Percentiles rank a stretch among this genome's conserved stretches.
Conservation (phyloP, 2,888 invertebrate species). For the Drosophila pseudotakahashii region DNA sequence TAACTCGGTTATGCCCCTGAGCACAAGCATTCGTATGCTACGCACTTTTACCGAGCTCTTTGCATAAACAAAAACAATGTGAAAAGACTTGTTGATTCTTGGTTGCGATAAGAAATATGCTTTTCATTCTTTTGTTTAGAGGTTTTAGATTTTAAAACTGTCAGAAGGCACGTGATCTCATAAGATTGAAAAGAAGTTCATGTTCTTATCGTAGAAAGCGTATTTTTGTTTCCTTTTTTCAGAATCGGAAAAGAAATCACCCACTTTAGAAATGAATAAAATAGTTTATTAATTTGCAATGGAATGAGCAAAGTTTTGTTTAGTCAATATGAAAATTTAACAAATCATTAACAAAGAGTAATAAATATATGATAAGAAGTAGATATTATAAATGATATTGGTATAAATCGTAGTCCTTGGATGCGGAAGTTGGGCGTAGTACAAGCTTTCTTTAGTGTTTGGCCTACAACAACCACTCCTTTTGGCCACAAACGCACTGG, state of each 20-base stretch:
- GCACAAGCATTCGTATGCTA: slow-evolving; percentile 8
- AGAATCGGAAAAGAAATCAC: not conserved
- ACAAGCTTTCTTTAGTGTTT: not conserved
- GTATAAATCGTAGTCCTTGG: not conserved
- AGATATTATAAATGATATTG: not conserved
- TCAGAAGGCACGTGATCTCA: not conserved
- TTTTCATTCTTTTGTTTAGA: not conserved
- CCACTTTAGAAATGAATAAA: not conserved
- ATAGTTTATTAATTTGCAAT: not conserved
- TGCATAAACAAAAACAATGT: slow-evolving; percentile 10
- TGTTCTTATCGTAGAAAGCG: not conserved
- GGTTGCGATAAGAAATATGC: slow-evolving; percentile 22
- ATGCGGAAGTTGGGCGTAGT: not conserved
- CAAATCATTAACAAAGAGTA: not conserved
- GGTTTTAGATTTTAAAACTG: not conserved
- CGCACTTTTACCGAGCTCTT: slow-evolving; percentile 22
- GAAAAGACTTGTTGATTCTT: slow-evolving; percentile 34
- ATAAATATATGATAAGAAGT: not conserved
- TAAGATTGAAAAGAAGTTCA: not conserved
- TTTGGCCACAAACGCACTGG: slow-evolving; percentile 19
- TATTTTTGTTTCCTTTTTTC: not conserved
- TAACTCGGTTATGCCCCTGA: slow-evolving; percentile 4
- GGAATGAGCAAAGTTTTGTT: too few species aligned
- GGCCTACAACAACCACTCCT: not conserved
- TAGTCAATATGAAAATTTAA: not conserved